These are phyloP conservation scores for Sphaeramia orbicularis DNA, from an alignment of 2,797 vertebrate species.

Conservation along the genomic window DNA sequence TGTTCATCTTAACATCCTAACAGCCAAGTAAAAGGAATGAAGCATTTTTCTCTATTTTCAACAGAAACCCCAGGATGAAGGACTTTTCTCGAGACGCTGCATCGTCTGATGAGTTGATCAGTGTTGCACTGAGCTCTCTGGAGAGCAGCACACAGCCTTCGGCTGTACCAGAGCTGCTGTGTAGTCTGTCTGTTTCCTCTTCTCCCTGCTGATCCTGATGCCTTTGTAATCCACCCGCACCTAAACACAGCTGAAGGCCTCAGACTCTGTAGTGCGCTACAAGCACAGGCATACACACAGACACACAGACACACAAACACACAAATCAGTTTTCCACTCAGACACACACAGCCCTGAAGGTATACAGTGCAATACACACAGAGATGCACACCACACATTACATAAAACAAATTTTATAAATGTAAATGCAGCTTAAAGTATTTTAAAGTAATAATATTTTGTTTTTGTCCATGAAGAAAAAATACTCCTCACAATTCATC, in stretches of 20 bases:
- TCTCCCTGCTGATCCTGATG: constrained; percentile 55
- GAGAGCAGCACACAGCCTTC: constrained; percentile 52
- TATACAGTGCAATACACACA: too few relatives aligned
- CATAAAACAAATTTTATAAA: too few relatives aligned
- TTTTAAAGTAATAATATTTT: too few relatives aligned
- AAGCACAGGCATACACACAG: background rate
- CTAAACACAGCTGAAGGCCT: constrained; percentile 52
- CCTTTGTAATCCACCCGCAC: constrained; percentile 63
- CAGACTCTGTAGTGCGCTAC: constrained; percentile 3
- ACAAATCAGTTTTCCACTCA: too few relatives aligned
- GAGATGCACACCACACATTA: too few relatives aligned
- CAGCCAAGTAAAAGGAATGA: constrained; percentile 21
- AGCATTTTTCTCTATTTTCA: constrained; percentile 31
- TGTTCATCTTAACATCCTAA: constrained; percentile 33
- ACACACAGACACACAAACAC: background rate
- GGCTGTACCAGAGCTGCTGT: constrained; percentile 51
- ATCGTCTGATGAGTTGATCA: constrained; percentile 53
- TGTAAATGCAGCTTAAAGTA: too few relatives aligned
- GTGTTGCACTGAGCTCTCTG: constrained; percentile 38
- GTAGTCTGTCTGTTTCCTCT: constrained; percentile 51
- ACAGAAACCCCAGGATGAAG: constrained; percentile 43
- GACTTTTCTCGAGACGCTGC: constrained; percentile 31
- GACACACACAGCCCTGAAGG: background rate
- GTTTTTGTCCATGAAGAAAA: too few relatives aligned
- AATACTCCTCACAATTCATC: too few relatives aligned